These are phyloP conservation scores for Orgyia antiqua DNA, from an alignment of 2,888 invertebrate genomes.

Conservation along the genomic window DNA sequence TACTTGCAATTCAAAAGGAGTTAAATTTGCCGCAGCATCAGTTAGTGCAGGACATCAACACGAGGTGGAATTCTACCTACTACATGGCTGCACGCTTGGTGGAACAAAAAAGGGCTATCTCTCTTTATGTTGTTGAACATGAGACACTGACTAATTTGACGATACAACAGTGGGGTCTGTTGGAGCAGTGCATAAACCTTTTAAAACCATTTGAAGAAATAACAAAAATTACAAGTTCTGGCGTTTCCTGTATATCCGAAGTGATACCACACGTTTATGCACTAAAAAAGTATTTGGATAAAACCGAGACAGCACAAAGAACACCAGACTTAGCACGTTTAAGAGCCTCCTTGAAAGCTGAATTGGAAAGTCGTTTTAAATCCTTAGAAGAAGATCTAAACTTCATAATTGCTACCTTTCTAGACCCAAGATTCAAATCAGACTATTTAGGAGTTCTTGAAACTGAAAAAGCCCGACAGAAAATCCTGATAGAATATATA, in stretches of 20 bases:
- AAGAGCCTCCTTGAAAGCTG: constrained; percentile 5
- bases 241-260: no score
- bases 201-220: constrained; percentile 4
- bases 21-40: constrained; percentile 26
- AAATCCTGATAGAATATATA: constrained; percentile 10
- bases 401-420: constrained; percentile 14
- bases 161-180: constrained; percentile 9
- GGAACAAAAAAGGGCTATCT: background rate
- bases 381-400: constrained; percentile 17
- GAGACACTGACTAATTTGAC: background rate
- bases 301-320: no score
- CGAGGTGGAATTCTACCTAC: constrained; percentile 12
- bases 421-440: constrained; percentile 16
- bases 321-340: no score
- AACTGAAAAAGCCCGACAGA: no score
- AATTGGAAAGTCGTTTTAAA: constrained; percentile 19
- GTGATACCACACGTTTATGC: no score
- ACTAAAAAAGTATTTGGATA: no score
- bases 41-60: constrained; percentile 19
- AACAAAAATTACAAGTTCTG: no score
- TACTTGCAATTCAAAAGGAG: constrained; percentile 23
- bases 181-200: constrained; percentile 4
- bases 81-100: constrained; percentile 3
- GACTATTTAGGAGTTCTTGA: constrained; percentile 9
- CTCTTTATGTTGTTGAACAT: background rate